Percentiles rank a stretch among this genome's conserved stretches.
These are phyloP conservation scores for Dermatophagoides farinae DNA, from an alignment of 1,140 invertebrate genomes.

Conservation along the genomic window DNA sequence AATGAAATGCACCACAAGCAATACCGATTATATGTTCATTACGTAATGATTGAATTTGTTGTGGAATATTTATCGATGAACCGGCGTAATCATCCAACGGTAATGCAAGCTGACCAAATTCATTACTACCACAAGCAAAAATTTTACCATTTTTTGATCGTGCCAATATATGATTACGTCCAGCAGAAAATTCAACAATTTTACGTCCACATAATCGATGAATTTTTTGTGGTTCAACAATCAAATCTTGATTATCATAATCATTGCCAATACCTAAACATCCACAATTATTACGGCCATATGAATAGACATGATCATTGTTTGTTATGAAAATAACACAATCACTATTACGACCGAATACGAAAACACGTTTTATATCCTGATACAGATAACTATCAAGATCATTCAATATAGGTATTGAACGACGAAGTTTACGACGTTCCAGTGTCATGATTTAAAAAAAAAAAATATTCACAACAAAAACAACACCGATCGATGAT, in stretches of 20 bases:
- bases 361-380: background rate
- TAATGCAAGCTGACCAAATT: background rate
- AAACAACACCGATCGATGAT: too few relatives aligned
- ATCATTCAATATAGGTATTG: background rate
- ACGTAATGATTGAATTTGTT: background rate
- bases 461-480: too few relatives aligned
- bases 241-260: background rate
- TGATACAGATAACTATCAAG: background rate
- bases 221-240: background rate
- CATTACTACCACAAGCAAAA: slow-evolving; percentile 1
- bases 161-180: background rate
- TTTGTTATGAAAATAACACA: background rate
- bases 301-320: slow-evolving; percentile 3
- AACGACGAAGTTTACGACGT: background rate
- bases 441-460: slow-evolving; percentile 1
- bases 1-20: slow-evolving; percentile 42
- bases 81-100: too few relatives aligned
- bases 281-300: background rate
- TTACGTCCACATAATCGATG: background rate
- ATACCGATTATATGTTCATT: slow-evolving; percentile 23
- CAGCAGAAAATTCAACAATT: slow-evolving; percentile 1
- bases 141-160: slow-evolving; percentile 1
- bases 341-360: background rate
- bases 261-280: background rate
- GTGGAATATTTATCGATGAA: background rate